Evolutionary conservation across 1,140 invertebrate species (phyloP), one percentile per base, ranked within the genome.

Genomic region (Listronotus bonariensis): DNA sequence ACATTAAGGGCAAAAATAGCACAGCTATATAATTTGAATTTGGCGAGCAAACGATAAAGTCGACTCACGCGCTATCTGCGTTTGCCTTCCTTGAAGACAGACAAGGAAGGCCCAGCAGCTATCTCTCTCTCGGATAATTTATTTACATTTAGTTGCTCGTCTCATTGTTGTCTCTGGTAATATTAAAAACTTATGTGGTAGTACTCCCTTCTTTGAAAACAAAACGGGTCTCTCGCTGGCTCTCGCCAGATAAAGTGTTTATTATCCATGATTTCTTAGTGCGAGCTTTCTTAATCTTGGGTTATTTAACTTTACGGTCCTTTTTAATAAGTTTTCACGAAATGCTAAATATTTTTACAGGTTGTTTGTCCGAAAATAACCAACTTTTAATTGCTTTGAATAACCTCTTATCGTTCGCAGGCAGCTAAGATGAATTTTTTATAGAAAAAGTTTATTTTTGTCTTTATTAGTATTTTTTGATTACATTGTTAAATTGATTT

Each of bases 231-330:
- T 31, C n/a, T 31, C 15, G 42, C 56, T 51, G 57, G 57, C 14
- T 36, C 38, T 34, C 31, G 26, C 36, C 57, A 51, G 57, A 60
- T 60, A 60, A 60, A 49, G 46, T 60, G 57, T 60, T 60, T 60
- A 60, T 60, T 32, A 60, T 41, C 43, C 42, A 20, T 57, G 55
- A 57, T 57, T 57, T 57, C 55, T 57, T 57, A 45, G 41, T 17
- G 26, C 34, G 40, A 15, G 43, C 57, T 49, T 53, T 31, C 59
- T 62, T 62, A 62, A 62, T 62, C 53, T 53, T 15, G 40, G 59
- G 46, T 62, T 62, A 62, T 62, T 62, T 62, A 62, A 62, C 59
- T 62, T 62, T 62, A 62, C 20, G 38, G 26, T 41, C n/a, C 32
- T 43, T 53, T 51, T 62, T 62, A 53, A 62, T 49, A 31, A 31